These are phyloP conservation scores for Ganaspis brasiliensis DNA, from an alignment of 2,888 invertebrate genomes.

Conservation along the genomic window DNA sequence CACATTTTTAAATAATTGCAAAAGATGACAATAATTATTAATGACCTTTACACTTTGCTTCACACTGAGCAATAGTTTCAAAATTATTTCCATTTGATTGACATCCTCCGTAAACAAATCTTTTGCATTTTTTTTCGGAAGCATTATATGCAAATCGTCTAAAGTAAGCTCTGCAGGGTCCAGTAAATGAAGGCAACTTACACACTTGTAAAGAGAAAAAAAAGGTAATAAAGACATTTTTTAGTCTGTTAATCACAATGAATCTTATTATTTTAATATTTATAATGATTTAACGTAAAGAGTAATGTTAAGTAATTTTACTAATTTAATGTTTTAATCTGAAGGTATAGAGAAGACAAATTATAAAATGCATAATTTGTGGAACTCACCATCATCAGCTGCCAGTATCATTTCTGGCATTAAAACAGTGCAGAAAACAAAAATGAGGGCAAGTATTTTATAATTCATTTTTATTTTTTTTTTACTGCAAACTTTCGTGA, in stretches of 20 bases:
- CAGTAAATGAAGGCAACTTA: slow-evolving; percentile 47
- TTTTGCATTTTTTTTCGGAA: slow-evolving; percentile 60
- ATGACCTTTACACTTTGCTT: slow-evolving; percentile 67
- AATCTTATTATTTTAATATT: not conserved
- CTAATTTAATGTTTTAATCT: too few species aligned
- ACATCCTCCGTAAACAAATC: slow-evolving; percentile 72
- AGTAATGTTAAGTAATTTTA: too few species aligned
- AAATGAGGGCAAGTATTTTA: not conserved
- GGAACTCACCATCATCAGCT: not conserved
- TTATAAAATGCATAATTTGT: slow-evolving; percentile 28
- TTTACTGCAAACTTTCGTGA: too few species aligned
- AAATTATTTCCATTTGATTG: slow-evolving; percentile 71
- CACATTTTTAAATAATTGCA: too few species aligned
- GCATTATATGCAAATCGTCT: slow-evolving; percentile 68
- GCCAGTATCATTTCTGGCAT: not conserved
- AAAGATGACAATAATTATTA: too few species aligned
- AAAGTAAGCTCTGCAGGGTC: slow-evolving; percentile 59
- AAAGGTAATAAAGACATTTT: not conserved
- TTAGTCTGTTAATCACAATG: too few species aligned
- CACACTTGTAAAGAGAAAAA: not conserved
- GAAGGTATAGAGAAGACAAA: too few species aligned
- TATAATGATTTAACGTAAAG: too few species aligned
- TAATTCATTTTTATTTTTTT: not conserved
- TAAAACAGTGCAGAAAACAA: not conserved
- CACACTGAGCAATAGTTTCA: slow-evolving; percentile 64